phyloP scores from a whole-genome alignment of 2,113 vertebrate species.

The Scomber japonicus region DNA sequence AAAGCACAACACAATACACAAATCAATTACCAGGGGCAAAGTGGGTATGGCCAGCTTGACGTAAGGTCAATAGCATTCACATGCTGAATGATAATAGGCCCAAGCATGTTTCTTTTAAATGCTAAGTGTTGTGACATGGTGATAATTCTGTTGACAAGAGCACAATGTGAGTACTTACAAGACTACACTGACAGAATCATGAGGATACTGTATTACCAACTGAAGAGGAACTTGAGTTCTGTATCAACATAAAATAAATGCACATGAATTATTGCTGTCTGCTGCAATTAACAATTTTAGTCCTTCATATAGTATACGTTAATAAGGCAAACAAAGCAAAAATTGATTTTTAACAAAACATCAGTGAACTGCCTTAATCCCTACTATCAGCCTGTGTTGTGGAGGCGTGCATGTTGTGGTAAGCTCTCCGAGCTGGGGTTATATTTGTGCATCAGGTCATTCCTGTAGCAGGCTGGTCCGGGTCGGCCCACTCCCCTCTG shows the following conservation, averaged over 20 bases:
- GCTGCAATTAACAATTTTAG: neutral
- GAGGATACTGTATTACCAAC: slow-evolving; percentile 6
- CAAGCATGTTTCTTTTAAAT: slow-evolving; percentile 57
- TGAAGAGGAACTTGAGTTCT: slow-evolving; percentile 2
- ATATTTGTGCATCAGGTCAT: slow-evolving; percentile 79
- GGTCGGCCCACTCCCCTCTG: slow-evolving; percentile 69
- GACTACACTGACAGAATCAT: slow-evolving; percentile 7
- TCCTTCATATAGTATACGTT: neutral
- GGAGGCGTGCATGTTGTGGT: slow-evolving; percentile 45
- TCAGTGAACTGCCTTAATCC: slow-evolving; percentile 21
- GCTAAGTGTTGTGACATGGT: slow-evolving; percentile 37
- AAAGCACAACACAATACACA: slow-evolving; percentile 61
- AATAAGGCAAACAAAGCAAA: slow-evolving; percentile 12
- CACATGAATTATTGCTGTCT: neutral
- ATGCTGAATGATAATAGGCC: slow-evolving; percentile 57
- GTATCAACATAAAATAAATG: neutral
- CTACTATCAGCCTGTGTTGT: neutral
- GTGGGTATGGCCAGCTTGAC: slow-evolving; percentile 46
- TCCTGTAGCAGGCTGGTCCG: slow-evolving; percentile 73
- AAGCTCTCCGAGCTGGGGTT: slow-evolving; percentile 62
- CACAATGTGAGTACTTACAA: slow-evolving; percentile 24
- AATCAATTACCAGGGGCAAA: slow-evolving; percentile 52
- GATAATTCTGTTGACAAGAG: slow-evolving; percentile 51
- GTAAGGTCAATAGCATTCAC: slow-evolving; percentile 57
- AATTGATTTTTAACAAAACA: slow-evolving; percentile 26